Percentiles rank a stretch among this genome's conserved stretches.
Conservation (phyloP, 2,113 vertebrate species). For the Struthidea cinerea region DNA sequence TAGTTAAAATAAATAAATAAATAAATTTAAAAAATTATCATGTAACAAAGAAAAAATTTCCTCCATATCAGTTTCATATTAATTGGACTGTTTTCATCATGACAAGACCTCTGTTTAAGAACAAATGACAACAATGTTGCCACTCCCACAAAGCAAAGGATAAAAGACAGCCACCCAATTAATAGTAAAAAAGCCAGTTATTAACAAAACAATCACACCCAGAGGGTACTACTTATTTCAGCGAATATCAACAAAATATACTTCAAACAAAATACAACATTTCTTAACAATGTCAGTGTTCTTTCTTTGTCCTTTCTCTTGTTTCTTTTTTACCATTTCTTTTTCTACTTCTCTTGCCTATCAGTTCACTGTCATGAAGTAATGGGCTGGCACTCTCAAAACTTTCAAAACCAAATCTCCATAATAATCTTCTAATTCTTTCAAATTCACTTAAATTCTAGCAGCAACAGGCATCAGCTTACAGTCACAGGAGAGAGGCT, state of each 20-base stretch:
- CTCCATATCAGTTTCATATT: neutral
- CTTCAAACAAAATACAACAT: neutral
- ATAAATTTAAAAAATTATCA: neutral
- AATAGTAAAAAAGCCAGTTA: neutral
- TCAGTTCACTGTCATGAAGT: neutral
- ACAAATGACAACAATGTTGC: neutral
- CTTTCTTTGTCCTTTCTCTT: neutral
- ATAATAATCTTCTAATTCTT: neutral
- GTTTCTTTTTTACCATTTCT: neutral
- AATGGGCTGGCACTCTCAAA: neutral
- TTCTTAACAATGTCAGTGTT: neutral
- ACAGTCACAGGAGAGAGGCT: neutral
- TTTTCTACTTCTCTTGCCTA: neutral
- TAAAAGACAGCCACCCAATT: neutral
- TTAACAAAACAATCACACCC: neutral
- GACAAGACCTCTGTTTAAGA: neutral
- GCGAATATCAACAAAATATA: neutral
- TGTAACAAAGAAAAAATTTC: neutral
- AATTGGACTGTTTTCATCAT: neutral
- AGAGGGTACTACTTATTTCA: neutral
- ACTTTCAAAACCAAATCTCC: neutral
- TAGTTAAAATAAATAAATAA: neutral
- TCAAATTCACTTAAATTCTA: neutral
- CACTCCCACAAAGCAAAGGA: neutral
- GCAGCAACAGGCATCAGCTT: neutral